Percentiles rank a stretch among this genome's conserved stretches.
phyloP scores from a whole-genome alignment of 2,888 invertebrate genomes.

The Erebia palarica region DNA sequence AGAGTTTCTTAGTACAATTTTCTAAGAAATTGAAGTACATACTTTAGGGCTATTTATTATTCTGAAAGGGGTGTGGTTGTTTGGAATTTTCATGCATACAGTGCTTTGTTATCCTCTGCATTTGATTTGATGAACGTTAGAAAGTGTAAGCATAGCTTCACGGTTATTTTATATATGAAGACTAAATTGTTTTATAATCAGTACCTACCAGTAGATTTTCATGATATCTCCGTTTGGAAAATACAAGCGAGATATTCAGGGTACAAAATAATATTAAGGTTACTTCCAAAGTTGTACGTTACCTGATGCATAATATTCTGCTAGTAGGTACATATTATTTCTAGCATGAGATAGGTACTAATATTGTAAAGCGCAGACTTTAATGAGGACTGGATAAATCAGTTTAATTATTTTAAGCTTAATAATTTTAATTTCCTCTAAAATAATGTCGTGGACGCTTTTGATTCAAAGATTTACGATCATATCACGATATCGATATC shows the following conservation, averaged over 20 bases:
- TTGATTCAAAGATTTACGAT: too few relatives aligned
- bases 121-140: constrained; percentile 26
- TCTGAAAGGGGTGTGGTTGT: constrained; percentile 38
- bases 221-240: background rate
- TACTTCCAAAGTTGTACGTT: too few relatives aligned
- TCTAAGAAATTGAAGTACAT: constrained; percentile 58
- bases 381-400: too few relatives aligned
- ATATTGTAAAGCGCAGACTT: too few relatives aligned
- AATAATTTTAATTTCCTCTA: too few relatives aligned
- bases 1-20: constrained; percentile 46
- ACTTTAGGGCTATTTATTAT: constrained; percentile 43
- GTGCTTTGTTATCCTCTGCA: constrained; percentile 18
- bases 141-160: background rate
- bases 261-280: background rate
- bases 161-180: background rate
- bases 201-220: background rate
- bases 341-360: too few relatives aligned
- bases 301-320: too few relatives aligned
- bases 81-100: constrained; percentile 37
- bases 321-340: too few relatives aligned
- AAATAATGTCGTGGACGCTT: too few relatives aligned
- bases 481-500: too few relatives aligned
- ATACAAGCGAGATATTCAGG: constrained; percentile 5
- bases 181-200: background rate
- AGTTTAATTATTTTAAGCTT: too few relatives aligned